Base-by-base conservation (phyloP, 2,888 invertebrate genomes). In the Eretmocerus hayati region DNA sequence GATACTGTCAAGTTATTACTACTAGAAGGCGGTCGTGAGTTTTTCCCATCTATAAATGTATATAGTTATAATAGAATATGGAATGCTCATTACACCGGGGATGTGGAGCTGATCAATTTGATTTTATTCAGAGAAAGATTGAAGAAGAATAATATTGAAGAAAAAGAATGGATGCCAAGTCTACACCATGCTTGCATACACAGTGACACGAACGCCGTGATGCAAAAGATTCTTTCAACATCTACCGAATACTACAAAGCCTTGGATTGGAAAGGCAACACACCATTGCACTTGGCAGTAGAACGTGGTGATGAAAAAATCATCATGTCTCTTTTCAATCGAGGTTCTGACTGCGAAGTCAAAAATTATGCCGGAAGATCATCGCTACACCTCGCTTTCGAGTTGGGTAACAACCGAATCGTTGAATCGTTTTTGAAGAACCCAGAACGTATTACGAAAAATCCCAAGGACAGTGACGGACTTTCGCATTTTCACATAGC, bases 401-500 rank as follows among this genome's bases (percentile, higher is more conserved):
- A n/a, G n/a, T n/a, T n/a, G n/a, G n/a, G n/a, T n/a, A n/a, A n/a
- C n/a, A n/a, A n/a, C 15, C 1, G 11, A 15, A 21, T 16, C 21
- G 15, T 32, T 8, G 15, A n/a, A 33, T 33, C 5, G 15, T 33
- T 36, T 36, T 36, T 20, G n/a, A n/a, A 20, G 4, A n/a, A n/a
- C 33, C 11, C 15, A 6, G n/a, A 16, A 19, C 5, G 11, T 5
- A 33, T 33, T 13, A 13, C 15, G 9, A 5, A 33, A n/a, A 45
- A 45, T 39, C 31, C 22, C 2, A 18, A 16, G 20, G 21, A 43
- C 19, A 5, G 15, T 9, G 43, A 36, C 2, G 43, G 43, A 9
- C 20, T 46, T 22, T 46, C 46, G 11, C 40, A 19, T 19, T 40
- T 46, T 6, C 46, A 40, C 6, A 2, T 46, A 2, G 33, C 33